phyloP scores from a whole-genome alignment of 2,113 vertebrate species.

The Sakesphorus luctuosus region DNA sequence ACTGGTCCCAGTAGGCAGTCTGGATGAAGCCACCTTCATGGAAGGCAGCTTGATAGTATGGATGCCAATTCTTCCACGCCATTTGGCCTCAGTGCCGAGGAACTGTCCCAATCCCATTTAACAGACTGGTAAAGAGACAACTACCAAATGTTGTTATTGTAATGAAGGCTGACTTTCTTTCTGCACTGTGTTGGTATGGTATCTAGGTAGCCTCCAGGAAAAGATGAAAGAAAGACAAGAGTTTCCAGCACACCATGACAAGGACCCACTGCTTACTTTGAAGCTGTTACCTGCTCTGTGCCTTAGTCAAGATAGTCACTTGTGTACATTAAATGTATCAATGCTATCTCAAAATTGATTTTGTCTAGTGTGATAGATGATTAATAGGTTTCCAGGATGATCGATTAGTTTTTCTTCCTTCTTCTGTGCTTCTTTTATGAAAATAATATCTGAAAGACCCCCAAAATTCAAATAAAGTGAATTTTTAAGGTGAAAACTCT shows the following conservation, averaged over 20 bases:
- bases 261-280: neutral
- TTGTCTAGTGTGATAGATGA: neutral
- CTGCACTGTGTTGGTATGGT: neutral
- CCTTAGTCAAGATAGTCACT: neutral
- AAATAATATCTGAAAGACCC: neutral
- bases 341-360: neutral
- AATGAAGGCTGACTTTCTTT: neutral
- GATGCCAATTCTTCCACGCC: neutral
- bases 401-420: neutral
- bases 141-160: neutral
- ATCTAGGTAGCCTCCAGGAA: neutral
- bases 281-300: neutral
- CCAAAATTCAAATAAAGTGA: neutral
- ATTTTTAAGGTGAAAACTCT: neutral
- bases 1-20: neutral
- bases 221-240: neutral
- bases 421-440: neutral
- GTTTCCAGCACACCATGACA: neutral
- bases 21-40: neutral
- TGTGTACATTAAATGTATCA: neutral
- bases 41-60: neutral
- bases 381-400: neutral
- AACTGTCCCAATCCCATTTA: neutral
- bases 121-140: neutral
- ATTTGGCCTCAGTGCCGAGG: neutral